Conservation (phyloP, 2,113 vertebrate species). For the Aspidoscelis tigris region DNA sequence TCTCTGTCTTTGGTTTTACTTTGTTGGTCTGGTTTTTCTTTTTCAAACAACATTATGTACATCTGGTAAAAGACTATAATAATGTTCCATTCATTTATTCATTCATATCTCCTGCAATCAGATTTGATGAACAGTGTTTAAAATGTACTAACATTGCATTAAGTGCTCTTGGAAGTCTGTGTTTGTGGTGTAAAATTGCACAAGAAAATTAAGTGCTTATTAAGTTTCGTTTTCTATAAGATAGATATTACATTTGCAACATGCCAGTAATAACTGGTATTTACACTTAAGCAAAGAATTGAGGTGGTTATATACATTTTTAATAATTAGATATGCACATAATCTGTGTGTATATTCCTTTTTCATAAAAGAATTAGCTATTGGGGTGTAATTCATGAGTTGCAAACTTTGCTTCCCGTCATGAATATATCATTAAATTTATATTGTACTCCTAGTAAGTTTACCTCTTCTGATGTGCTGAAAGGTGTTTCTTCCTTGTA, state of each 20-base stretch:
- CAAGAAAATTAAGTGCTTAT: neutral
- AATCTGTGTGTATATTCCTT: neutral
- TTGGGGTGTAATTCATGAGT: neutral
- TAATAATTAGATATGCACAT: neutral
- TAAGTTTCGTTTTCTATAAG: neutral
- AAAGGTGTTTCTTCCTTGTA: neutral
- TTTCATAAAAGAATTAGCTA: neutral
- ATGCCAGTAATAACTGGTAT: neutral
- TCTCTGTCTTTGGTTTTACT: too few relatives aligned
- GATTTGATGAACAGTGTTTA: neutral
- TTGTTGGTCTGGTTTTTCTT: too few relatives aligned
- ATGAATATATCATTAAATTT: neutral
- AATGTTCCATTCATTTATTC: too few relatives aligned
- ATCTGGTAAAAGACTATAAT: too few relatives aligned
- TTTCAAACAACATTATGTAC: too few relatives aligned
- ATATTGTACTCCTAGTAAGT: neutral
- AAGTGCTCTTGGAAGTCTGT: neutral
- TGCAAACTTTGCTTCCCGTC: neutral
- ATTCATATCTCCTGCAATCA: too few relatives aligned
- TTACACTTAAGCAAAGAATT: neutral
- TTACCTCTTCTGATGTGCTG: neutral
- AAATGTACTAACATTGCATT: neutral
- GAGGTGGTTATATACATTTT: neutral
- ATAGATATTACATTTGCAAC: slow-evolving; percentile 46
- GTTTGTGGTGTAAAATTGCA: neutral